Percentiles rank a stretch among this genome's conserved stretches.
These are phyloP conservation scores for Dromococcyx pavoninus DNA, from an alignment of 2,797 vertebrate species.

Conservation along the genomic window DNA sequence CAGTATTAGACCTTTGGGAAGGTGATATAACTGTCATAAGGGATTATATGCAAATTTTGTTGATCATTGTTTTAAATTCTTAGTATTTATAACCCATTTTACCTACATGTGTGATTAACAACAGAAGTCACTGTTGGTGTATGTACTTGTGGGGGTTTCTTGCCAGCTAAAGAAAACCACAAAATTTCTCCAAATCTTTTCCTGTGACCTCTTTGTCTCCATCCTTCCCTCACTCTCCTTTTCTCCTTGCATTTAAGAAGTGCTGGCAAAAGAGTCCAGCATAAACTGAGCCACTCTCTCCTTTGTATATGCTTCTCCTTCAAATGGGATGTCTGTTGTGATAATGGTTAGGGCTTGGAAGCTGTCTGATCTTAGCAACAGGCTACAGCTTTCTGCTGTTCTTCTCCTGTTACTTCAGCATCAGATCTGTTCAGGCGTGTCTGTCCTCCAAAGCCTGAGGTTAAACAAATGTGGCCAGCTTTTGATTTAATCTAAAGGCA, in stretches of 20 bases:
- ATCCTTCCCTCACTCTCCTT: neutral
- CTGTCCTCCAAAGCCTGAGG: constrained; percentile 25
- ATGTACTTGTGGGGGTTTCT: neutral
- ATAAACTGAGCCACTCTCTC: neutral
- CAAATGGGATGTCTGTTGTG: constrained; percentile 20
- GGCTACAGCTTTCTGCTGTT: neutral
- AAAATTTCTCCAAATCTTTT: neutral
- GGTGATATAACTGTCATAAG: neutral
- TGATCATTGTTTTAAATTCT: neutral
- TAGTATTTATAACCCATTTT: neutral
- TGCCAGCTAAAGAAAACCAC: neutral
- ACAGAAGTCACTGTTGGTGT: neutral
- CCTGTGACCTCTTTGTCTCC: neutral
- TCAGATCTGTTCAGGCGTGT: constrained; percentile 55
- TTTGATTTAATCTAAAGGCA: constrained; percentile 26
- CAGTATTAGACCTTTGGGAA: neutral
- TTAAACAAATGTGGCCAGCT: constrained; percentile 27
- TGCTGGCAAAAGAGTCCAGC: neutral
- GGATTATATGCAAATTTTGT: neutral
- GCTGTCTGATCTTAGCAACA: constrained; percentile 3
- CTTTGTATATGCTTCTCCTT: neutral
- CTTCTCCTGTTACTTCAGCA: constrained; percentile 16
- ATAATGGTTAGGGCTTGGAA: constrained; percentile 16
- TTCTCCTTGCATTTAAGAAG: neutral
- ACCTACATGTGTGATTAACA: neutral